Evolutionary conservation across 2,113 vertebrate genomes (phyloP), one percentile per base, ranked within the genome.

Genomic region (Uropsilus gracilis): DNA sequence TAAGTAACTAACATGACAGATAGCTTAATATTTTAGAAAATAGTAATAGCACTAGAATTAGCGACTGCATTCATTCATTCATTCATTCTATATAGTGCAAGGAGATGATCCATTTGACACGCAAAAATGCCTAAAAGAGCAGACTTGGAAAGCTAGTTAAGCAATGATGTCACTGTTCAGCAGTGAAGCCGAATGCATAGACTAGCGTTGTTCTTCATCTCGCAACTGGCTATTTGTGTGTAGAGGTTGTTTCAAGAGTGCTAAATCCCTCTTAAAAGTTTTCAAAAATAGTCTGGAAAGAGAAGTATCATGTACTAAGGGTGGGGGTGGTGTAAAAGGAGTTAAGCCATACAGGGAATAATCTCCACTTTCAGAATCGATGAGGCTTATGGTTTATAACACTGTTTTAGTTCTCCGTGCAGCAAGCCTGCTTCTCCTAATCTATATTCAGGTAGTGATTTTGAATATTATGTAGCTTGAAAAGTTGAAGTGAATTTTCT

Each of bases 401-500:
- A 22, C 63, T 78, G 37, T 77, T 72, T 76, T 55, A 59, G 37
- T 39, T 92, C 78, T 77, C 48, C 61, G 81, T 87, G 63, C 63
- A 12, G 50, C 50, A 73, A 48, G 66, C 8, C 3, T 0, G 0
- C 28, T 26, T 0, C 0, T 18, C 59, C 34, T 96, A 37, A 24
- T 84, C 81, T 97, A 63, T 4, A 48, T 96, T 93, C 89, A 86
- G 87, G 92, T 63, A 75, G 46, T 42, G 69, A 92, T 94, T 91
- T 6, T 24, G 90, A 96, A 91, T 39, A 95, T 93, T 91, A 92
- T 95, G 93, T 72, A 95, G 71, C 97, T 96, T 80, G 39, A 78
- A 89, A 90, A 97, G 83, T 78, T 95, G 94, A 96, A 96, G 97
- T 95, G 92, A 97, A 46, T 97, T 95, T 87, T 76, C 63, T 91